Percentiles rank a stretch among this genome's conserved stretches.
phyloP scores from a whole-genome alignment of 2,113 vertebrate genomes.

The Gymnogyps californianus region DNA sequence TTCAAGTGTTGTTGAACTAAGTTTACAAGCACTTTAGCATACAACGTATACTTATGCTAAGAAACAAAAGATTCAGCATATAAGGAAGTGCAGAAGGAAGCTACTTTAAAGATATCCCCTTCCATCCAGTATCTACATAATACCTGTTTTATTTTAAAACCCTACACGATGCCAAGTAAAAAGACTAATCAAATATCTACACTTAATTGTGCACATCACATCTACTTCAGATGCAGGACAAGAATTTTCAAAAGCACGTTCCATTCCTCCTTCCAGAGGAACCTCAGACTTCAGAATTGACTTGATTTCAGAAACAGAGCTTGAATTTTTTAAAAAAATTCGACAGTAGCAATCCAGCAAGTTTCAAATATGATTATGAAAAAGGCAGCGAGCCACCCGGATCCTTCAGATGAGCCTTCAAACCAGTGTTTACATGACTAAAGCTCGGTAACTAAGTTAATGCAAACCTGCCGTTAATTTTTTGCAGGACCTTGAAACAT shows the following conservation, averaged over 20 bases:
- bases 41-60: not conserved
- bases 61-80: not conserved
- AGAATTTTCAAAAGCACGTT: not conserved
- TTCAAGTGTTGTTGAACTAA: not conserved
- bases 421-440: not conserved
- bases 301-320: not conserved
- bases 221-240: not conserved
- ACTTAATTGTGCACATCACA: not conserved
- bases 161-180: not conserved
- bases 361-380: not conserved
- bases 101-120: not conserved
- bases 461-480: not conserved
- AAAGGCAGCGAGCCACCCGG: not conserved
- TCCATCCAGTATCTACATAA: not conserved
- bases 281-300: not conserved
- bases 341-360: not conserved
- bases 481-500: not conserved
- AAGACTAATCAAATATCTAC: not conserved
- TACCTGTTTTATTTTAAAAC: not conserved
- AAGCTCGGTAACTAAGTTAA: not conserved
- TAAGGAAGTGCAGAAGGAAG: not conserved
- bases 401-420: not conserved
- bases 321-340: not conserved
- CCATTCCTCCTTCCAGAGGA: not conserved
- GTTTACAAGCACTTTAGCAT: constrained; percentile 10